A percentile compares a stretch with the other conserved stretches of the same genome.
Evolutionary conservation across 2,888 invertebrate genomes (phyloP).

Genomic region (Pachydiplax longipennis): DNA sequence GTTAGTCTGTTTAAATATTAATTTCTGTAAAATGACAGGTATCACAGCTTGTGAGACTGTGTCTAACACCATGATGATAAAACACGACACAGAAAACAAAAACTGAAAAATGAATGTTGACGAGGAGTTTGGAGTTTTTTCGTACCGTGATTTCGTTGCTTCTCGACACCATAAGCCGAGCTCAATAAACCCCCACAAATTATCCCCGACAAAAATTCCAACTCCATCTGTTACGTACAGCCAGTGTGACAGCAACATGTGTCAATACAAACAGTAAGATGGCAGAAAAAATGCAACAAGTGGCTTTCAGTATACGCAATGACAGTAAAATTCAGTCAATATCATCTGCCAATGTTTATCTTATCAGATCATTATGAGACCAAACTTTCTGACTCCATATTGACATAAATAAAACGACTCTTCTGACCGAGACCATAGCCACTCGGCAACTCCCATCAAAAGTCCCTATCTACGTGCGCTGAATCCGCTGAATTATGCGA

Average conservation of each 20-base stretch:
- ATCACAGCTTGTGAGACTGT: slow-evolving; percentile 26
- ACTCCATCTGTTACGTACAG: slow-evolving; percentile 38
- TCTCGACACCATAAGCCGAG: slow-evolving; percentile 5
- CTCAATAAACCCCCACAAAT: slow-evolving; percentile 1
- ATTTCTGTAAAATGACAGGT: slow-evolving; percentile 1
- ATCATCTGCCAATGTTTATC: too few species aligned
- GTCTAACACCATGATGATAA: not conserved
- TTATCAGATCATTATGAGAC: too few species aligned
- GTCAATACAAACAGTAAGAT: slow-evolving; percentile 3
- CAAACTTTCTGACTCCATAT: too few species aligned
- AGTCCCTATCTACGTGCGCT: too few species aligned
- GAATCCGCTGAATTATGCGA: too few species aligned
- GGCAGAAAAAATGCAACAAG: slow-evolving; percentile 38
- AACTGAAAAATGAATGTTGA: not conserved
- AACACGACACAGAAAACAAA: not conserved
- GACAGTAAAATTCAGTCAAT: too few species aligned
- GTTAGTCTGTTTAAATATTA: slow-evolving; percentile 5
- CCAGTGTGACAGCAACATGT: slow-evolving; percentile 36
- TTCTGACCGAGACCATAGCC: too few species aligned
- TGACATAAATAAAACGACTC: too few species aligned
- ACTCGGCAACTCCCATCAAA: too few species aligned
- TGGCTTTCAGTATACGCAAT: not conserved
- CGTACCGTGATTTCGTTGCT: slow-evolving; percentile 5
- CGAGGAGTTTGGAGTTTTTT: not conserved
- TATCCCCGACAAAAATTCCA: slow-evolving; percentile 20